A percentile compares a stretch with the other conserved stretches of the same genome.
These are phyloP conservation scores for Notoglanidium macrostoma DNA, from an alignment of 2,797 vertebrate genomes.

Conservation along the genomic window DNA sequence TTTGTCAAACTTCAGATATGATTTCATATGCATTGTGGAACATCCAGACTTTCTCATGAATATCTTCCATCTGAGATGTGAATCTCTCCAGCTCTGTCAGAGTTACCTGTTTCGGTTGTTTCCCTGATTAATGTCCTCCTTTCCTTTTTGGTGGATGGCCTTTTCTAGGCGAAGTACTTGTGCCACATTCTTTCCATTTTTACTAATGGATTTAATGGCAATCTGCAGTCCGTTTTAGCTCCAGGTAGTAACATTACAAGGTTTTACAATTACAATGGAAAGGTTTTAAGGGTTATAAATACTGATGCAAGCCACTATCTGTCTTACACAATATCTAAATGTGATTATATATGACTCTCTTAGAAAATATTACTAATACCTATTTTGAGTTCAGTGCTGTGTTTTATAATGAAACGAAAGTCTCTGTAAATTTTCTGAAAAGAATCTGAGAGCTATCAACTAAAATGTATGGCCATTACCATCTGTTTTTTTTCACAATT, in stretches of 20 bases:
- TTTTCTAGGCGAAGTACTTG: not conserved
- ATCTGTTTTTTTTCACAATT: not conserved
- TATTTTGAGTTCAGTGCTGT: not conserved
- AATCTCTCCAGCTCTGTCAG: not conserved
- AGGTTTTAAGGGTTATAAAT: not conserved
- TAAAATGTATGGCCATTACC: not conserved
- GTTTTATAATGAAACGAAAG: not conserved
- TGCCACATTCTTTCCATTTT: not conserved
- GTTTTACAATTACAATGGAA: not conserved
- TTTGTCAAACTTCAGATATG: not conserved
- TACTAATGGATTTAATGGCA: not conserved
- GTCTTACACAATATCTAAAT: not conserved
- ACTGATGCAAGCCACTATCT: not conserved
- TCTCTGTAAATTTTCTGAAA: not conserved
- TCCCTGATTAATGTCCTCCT: not conserved
- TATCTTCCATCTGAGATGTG: not conserved
- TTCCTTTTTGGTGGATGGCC: not conserved
- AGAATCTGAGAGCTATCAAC: not conserved
- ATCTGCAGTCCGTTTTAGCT: not conserved
- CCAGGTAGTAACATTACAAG: not conserved
- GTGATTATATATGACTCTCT: not conserved
- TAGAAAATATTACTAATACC: not conserved
- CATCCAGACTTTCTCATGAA: not conserved
- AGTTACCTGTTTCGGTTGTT: not conserved
- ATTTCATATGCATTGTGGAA: too few relatives aligned